Evolutionary conservation across 64 coral and sea anemone species (phyloP), one percentile per base, ranked within the genome.

Genomic region (Porites australiensis): DNA sequence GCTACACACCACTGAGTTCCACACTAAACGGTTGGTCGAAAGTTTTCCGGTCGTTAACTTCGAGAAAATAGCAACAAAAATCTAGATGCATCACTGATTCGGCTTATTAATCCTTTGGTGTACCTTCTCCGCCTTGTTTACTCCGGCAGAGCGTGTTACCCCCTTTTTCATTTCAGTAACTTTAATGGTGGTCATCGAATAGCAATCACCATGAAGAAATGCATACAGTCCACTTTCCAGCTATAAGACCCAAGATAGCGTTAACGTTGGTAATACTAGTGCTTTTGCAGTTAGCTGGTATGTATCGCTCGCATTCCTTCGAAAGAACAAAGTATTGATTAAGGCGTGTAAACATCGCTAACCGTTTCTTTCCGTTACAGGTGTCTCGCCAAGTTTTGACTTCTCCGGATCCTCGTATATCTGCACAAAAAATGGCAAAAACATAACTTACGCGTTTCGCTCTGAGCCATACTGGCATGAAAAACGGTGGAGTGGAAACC

Each of bases 121-220:
- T 59, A 44, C 59, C 16, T 6, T 82, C 19, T n/a, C 22, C 61
- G 50, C 79, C 50, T 44, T 45, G 11, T 52, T 37, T 88, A 59
- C 55, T 75, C 73, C 45, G 62, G 63, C 45, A n/a, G 63, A 68
- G 81, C 64, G 63, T 21, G 12, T 57, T 4, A 9, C 7, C 12
- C 12, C 12, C n/a, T 50, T 84, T 49, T 69, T 45, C 81, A 84
- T 43, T 20, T 84, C 81, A 65, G 18, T 84, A 68, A 52, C 10
- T 60, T 68, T 19, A 19, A 84, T 61, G 68, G 81, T 91, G 66
- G 70, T 75, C 15, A 57, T 50, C 46, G 79, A 74, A 48, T 50
- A 18, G 70, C 45, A 64, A 51, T 49, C 79, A 91, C 69, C 89
- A 91, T 91, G 89, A 91, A 64, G 89, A 84, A 18, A 91, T 91